Evolutionary conservation across 2,797 vertebrate species (phyloP), one percentile per base, ranked within the genome.

Genomic region (Sternarchorhynchus goeldii): DNA sequence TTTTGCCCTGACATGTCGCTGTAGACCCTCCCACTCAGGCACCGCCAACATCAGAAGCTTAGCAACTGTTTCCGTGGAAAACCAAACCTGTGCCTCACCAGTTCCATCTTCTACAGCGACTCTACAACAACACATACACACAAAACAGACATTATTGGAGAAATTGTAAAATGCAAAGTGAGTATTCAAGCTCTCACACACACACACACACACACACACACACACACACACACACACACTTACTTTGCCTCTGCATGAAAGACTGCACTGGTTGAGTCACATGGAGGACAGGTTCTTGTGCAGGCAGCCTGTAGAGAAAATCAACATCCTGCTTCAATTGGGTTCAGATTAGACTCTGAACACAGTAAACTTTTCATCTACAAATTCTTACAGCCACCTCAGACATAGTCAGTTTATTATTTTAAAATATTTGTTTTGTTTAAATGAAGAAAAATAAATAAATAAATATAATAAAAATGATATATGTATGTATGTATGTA

Each of bases 21-120:
- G 90, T 72, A 94, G 90, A 78, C 91, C 91, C 88, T 88, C 92
- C 92, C 93, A 94, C 86, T 91, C 88, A 36, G 67, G 60, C 20
- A 77, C 77, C 20, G 77, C 80, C 80, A 93, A 81, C 82, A 84
- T 82, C 82, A 94, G 86, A 81, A 93, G 84, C 73, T 76, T 59
- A 17, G 81, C 79, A 6, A 93, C 80, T 6, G 77, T 79, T 2
- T 29, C 81, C 50, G 86, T 86, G 0, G 88, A 84, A 68, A 92
- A 85, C 75, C 87, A 91, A 29, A 93, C 83, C 17, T 91, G 91
- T n/a, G 90, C 90, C 56, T 93, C 91, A 10, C 87, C 91, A 36
- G 90, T 90, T 0, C 92, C 91, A 1, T 94, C 93, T 2, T 94
- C 92, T 1, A 93, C 56, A 45, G 88, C 90, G 68, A 89, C 39